Percentiles rank a stretch among this genome's conserved stretches.
phyloP scores from a whole-genome alignment of 2,113 vertebrate species.

The Equus quagga region DNA sequence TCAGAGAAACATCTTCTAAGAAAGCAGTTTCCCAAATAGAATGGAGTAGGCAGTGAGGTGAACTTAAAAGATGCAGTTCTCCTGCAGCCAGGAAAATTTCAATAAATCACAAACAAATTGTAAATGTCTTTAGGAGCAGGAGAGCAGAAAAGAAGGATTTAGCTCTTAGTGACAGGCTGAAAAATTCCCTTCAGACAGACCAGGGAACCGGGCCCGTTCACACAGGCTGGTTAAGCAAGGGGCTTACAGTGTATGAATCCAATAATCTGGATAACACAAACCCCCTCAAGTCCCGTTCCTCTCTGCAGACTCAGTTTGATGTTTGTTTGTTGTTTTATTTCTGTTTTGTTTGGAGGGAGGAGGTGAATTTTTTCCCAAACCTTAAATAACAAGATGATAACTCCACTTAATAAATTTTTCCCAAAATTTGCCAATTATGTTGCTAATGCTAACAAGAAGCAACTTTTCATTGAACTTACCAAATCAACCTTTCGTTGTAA shows the following conservation, averaged over 20 bases:
- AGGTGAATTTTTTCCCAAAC: background rate
- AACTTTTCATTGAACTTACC: background rate
- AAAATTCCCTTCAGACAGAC: constrained; percentile 48
- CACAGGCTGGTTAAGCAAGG: constrained; percentile 39
- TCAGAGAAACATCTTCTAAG: background rate
- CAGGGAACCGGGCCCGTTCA: constrained; percentile 52
- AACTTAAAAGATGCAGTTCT: background rate
- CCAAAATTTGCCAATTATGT: background rate
- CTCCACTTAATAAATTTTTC: background rate
- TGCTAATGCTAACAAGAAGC: background rate
- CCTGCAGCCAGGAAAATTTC: constrained; percentile 45
- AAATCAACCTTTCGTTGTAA: background rate
- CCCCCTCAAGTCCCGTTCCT: background rate
- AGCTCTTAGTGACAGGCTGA: constrained; percentile 31
- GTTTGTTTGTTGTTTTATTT: background rate
- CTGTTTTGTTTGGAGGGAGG: background rate
- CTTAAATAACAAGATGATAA: constrained; percentile 28
- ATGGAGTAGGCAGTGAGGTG: background rate
- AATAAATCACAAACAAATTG: constrained; percentile 65
- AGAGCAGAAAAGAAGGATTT: constrained; percentile 58
- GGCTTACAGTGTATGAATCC: constrained; percentile 30
- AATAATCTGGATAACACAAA: background rate
- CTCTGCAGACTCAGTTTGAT: background rate
- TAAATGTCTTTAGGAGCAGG: constrained; percentile 51
- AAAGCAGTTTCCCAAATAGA: constrained; percentile 39